These are phyloP conservation scores for Atrichornis clamosus DNA, from an alignment of 2,113 vertebrate genomes.

Conservation along the genomic window DNA sequence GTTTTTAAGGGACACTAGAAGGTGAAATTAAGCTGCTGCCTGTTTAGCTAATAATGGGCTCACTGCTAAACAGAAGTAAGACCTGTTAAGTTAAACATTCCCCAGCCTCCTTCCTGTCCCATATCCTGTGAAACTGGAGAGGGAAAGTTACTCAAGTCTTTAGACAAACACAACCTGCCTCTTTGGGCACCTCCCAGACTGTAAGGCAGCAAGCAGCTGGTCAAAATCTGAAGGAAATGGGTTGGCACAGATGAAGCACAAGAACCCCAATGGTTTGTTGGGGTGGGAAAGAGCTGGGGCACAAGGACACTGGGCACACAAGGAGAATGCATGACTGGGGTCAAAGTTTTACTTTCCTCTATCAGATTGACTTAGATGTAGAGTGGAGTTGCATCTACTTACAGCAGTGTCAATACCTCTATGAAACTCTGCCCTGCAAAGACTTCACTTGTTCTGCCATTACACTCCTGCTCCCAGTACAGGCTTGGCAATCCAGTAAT, in stretches of 20 bases:
- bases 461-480: not conserved
- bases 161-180: not conserved
- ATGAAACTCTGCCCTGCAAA: not conserved
- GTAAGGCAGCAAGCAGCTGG: not conserved
- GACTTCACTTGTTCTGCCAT: not conserved
- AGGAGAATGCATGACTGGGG: not conserved
- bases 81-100: constrained; percentile 22
- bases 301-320: not conserved
- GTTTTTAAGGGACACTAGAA: not conserved
- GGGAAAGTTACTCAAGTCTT: not conserved
- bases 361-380: not conserved
- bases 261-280: not conserved
- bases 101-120: not conserved
- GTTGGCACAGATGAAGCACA: not conserved
- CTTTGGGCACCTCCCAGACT: not conserved
- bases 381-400: not conserved
- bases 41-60: not conserved
- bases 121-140: not conserved
- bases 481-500: not conserved
- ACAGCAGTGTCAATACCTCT: not conserved
- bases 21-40: not conserved
- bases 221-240: not conserved
- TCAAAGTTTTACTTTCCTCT: not conserved
- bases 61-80: not conserved
- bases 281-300: not conserved